Conservation (phyloP, 1,140 invertebrate species). For the Panagrolaimus sp. region DNA sequence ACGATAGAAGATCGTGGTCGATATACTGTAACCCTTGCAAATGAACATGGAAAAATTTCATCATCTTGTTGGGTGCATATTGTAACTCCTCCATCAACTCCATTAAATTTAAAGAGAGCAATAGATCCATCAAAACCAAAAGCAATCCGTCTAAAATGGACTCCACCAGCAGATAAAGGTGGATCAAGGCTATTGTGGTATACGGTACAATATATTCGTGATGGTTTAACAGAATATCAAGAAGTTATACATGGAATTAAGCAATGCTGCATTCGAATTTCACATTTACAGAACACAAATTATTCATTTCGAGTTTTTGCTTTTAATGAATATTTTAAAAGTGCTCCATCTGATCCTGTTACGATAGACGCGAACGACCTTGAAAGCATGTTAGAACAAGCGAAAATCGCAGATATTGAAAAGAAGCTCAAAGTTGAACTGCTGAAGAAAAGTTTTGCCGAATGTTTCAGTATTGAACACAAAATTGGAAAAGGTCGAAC, state of each 20-base stretch:
- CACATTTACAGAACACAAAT: background rate
- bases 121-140: conserved; percentile 1
- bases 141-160: conserved; percentile 8
- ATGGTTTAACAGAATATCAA: background rate
- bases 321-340: conserved; percentile 6
- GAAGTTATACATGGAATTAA: conserved; percentile 10
- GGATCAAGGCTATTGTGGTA: conserved; percentile 10
- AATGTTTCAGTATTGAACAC: conserved; percentile 1
- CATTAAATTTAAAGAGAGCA: background rate
- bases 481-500: background rate
- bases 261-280: background rate
- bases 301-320: conserved; percentile 1
- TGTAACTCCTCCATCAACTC: background rate
- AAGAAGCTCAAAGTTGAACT: background rate
- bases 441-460: background rate
- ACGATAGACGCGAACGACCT: background rate
- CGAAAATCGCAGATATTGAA: background rate
- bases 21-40: background rate
- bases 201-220: background rate
- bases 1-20: background rate
- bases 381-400: background rate
- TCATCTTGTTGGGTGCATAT: background rate
- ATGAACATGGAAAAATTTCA: background rate
- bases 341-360: background rate
- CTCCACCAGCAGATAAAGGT: background rate